Evolutionary conservation across 2,113 vertebrate species (phyloP).

Genomic region (Oenanthe oenanthe): DNA sequence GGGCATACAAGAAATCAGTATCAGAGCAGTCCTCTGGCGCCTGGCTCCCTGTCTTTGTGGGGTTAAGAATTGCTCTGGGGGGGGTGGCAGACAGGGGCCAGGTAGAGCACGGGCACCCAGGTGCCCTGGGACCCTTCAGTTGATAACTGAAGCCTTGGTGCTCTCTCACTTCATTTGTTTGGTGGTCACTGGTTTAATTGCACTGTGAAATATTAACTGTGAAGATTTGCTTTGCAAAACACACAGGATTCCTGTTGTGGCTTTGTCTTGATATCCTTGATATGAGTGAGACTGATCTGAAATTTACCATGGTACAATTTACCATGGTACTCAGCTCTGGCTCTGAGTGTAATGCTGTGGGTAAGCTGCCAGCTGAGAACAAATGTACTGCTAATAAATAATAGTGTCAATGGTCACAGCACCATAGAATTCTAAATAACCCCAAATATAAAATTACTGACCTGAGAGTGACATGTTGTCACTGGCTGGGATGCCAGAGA

Average conservation of each 20-base stretch:
- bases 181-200: conserved; percentile 8
- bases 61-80: not conserved
- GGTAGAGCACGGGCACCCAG: not conserved
- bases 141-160: not conserved
- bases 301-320: not conserved
- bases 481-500: not conserved
- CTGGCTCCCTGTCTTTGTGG: not conserved
- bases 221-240: not conserved
- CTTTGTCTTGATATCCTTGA: conserved; percentile 13
- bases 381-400: not conserved
- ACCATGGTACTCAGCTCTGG: not conserved
- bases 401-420: not conserved
- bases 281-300: conserved; percentile 10
- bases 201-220: not conserved
- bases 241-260: not conserved
- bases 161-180: not conserved
- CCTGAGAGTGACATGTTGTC: not conserved
- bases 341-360: not conserved
- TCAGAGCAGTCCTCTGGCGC: not conserved
- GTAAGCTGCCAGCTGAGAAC: not conserved
- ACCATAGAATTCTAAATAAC: not conserved
- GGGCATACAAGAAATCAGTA: rapidly evolving
- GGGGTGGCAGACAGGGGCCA: not conserved
- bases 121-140: not conserved
- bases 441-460: not conserved